Conservation (phyloP, 2,888 invertebrate species). For the Diachrysia chrysitis region DNA sequence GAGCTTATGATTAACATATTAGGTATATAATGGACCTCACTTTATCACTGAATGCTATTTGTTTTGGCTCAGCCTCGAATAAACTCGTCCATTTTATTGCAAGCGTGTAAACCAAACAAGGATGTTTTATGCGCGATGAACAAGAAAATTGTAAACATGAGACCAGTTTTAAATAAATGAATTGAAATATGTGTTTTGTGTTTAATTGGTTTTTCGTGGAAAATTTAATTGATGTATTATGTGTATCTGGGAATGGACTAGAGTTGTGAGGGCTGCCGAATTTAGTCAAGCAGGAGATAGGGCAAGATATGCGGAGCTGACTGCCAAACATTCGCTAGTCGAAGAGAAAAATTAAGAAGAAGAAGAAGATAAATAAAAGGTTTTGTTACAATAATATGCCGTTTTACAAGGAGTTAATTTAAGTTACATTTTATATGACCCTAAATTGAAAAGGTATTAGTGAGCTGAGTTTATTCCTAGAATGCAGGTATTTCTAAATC, state of each 20-base stretch:
- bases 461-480: not conserved
- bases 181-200: not conserved
- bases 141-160: not conserved
- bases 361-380: too few relatives aligned
- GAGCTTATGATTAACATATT: slow-evolving; percentile 23
- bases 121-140: slow-evolving; percentile 7
- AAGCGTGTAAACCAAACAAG: slow-evolving; percentile 2
- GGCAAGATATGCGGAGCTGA: too few relatives aligned
- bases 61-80: slow-evolving; percentile 16
- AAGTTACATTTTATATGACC: not conserved
- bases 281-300: too few relatives aligned
- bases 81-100: slow-evolving; percentile 9
- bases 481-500: not conserved
- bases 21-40: slow-evolving; percentile 19
- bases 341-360: too few relatives aligned
- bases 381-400: not conserved
- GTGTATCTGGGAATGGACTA: too few relatives aligned
- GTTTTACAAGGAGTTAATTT: too few relatives aligned
- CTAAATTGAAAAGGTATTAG: not conserved
- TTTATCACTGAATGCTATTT: slow-evolving; percentile 10
- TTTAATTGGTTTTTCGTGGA: not conserved
- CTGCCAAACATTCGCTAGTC: too few relatives aligned
- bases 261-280: too few relatives aligned
- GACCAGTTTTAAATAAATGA: not conserved
- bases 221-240: not conserved